Percentiles rank a stretch among this genome's conserved stretches.
Conservation (phyloP, 2,797 vertebrate genomes). For the Pantherophis alleghaniensis region DNA sequence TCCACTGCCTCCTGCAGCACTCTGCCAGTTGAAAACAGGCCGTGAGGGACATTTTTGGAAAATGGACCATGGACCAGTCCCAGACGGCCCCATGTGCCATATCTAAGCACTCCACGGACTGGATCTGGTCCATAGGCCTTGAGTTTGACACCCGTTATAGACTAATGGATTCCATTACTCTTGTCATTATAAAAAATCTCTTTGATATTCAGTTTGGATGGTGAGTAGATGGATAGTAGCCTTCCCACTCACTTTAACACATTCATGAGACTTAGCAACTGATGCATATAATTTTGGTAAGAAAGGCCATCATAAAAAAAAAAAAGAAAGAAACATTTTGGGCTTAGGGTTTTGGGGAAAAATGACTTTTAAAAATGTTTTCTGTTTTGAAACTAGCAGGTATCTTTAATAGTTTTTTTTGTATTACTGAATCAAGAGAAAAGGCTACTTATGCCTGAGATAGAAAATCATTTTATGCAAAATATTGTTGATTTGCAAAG, state of each 20-base stretch:
- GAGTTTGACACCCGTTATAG: background rate
- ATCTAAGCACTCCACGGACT: no score
- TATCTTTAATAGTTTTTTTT: background rate
- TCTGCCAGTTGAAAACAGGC: no score
- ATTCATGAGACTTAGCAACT: background rate
- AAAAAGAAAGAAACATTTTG: background rate
- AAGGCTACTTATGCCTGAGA: background rate
- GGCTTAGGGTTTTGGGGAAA: background rate
- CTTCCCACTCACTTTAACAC: background rate
- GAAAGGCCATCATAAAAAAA: background rate
- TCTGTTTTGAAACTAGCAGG: background rate
- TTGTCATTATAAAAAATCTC: background rate
- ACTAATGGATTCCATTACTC: background rate
- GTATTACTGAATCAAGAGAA: background rate
- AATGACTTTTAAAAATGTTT: background rate
- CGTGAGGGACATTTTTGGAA: no score
- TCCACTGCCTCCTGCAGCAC: no score
- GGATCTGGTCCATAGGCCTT: no score
- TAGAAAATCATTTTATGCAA: background rate
- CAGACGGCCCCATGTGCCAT: no score
- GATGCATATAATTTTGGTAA: background rate
- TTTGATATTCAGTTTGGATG: background rate
- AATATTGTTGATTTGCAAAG: background rate
- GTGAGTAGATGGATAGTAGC: background rate
- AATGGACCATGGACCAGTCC: no score